phyloP scores from a whole-genome alignment of 2,113 vertebrate species.

The Hydrolagus affinis region DNA sequence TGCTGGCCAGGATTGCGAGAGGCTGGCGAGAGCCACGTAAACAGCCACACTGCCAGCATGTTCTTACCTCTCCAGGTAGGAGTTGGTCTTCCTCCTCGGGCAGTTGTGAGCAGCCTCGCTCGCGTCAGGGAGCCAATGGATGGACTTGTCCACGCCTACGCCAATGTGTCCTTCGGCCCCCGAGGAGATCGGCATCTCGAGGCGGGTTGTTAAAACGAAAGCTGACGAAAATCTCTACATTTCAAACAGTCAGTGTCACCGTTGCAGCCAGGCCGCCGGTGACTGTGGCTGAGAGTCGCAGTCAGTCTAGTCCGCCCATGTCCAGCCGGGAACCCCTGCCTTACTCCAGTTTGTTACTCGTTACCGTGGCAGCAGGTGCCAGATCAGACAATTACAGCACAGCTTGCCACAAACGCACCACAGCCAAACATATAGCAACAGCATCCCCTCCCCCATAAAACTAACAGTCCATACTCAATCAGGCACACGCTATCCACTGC shows the following conservation, averaged over 20 bases:
- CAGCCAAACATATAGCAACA: neutral
- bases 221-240: neutral
- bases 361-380: neutral
- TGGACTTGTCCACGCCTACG: conserved; percentile 33
- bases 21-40: too few species aligned
- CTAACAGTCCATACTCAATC: neutral
- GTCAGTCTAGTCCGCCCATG: too few species aligned
- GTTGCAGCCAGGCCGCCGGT: too few species aligned
- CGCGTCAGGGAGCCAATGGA: conserved; percentile 42
- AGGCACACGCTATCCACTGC: neutral
- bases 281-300: too few species aligned
- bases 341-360: conserved; percentile 7
- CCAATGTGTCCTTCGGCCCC: conserved; percentile 46
- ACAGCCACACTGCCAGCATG: too few species aligned
- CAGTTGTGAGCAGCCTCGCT: conserved; percentile 25
- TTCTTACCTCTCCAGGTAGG: conserved; percentile 62
- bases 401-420: neutral
- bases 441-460: neutral
- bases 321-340: too few species aligned
- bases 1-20: too few species aligned
- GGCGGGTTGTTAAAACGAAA: neutral
- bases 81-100: conserved; percentile 43
- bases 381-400: neutral
- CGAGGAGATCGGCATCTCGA: conserved; percentile 50
- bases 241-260: neutral